Percentiles rank a stretch among this genome's conserved stretches.
Evolutionary conservation across 2,888 invertebrate species (phyloP).

Genomic region (Lithophane socia): DNA sequence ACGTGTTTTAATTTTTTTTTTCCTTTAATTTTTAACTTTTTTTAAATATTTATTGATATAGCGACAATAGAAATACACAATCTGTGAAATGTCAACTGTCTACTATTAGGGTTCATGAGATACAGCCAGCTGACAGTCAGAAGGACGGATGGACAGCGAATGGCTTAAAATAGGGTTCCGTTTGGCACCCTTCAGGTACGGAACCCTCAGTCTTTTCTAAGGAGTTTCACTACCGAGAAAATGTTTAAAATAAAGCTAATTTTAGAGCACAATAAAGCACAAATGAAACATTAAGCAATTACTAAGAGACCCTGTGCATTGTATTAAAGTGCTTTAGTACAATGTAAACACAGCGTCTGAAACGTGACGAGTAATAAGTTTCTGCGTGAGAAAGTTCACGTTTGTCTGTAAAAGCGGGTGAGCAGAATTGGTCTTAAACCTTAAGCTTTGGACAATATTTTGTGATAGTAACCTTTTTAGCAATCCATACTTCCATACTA

Average conservation of each 20-base stretch:
- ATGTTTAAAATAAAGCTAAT: not conserved
- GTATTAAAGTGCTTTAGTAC: constrained; percentile 33
- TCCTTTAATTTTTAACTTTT: too few relatives aligned
- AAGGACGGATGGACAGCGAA: too few relatives aligned
- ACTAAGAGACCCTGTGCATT: constrained; percentile 12
- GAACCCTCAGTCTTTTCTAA: not conserved
- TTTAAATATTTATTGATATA: too few relatives aligned
- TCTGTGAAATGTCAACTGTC: too few relatives aligned
- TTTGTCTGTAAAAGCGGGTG: not conserved
- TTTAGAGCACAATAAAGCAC: not conserved
- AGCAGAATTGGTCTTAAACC: not conserved
- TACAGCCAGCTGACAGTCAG: too few relatives aligned
- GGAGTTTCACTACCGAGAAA: not conserved
- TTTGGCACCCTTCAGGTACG: too few relatives aligned
- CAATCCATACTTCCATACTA: too few relatives aligned
- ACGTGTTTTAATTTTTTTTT: too few relatives aligned
- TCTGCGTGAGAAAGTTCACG: constrained; percentile 4
- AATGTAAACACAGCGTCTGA: constrained; percentile 33
- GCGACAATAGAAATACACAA: too few relatives aligned
- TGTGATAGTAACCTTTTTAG: too few relatives aligned
- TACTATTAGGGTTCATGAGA: too few relatives aligned
- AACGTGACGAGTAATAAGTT: constrained; percentile 36
- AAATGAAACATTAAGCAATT: constrained; percentile 1
- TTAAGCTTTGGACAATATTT: not conserved
- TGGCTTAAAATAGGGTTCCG: too few relatives aligned